A percentile compares a stretch with the other conserved stretches of the same genome.
Evolutionary conservation across 2,888 invertebrate genomes (phyloP).

Genomic region (Byasa hedistus): DNA sequence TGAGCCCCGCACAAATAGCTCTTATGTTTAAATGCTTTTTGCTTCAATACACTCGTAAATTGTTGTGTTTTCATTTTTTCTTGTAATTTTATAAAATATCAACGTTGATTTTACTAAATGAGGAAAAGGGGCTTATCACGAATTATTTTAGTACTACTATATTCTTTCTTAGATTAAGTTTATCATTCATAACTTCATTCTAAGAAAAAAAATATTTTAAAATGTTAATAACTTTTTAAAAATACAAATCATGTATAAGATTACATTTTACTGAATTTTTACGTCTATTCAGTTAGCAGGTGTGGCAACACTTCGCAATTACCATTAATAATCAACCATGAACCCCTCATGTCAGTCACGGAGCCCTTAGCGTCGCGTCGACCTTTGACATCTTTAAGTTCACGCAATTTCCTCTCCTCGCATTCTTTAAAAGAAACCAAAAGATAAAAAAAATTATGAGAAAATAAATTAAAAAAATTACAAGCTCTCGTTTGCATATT

Average conservation of each 20-base stretch:
- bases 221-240: neutral
- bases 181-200: no score
- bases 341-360: slow-evolving; percentile 12
- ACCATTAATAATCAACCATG: slow-evolving; percentile 21
- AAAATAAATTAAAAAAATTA: neutral
- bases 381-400: slow-evolving; percentile 22
- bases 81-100: neutral
- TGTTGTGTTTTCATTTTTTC: neutral
- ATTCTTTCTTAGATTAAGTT: neutral
- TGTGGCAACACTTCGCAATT: slow-evolving; percentile 21
- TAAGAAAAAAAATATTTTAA: neutral
- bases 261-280: slow-evolving; percentile 1
- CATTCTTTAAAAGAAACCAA: slow-evolving; percentile 2
- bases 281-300: slow-evolving; percentile 19
- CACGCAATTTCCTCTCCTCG: slow-evolving; percentile 15
- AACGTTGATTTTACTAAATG: neutral
- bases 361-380: slow-evolving; percentile 6
- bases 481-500: neutral
- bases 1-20: slow-evolving; percentile 3
- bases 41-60: neutral
- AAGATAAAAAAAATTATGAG: neutral
- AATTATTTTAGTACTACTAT: neutral
- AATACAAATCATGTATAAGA: neutral
- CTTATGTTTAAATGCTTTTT: slow-evolving; percentile 18
- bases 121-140: no score